phyloP scores from a whole-genome alignment of 2,888 invertebrate genomes.

The Polylopha cassiicola region DNA sequence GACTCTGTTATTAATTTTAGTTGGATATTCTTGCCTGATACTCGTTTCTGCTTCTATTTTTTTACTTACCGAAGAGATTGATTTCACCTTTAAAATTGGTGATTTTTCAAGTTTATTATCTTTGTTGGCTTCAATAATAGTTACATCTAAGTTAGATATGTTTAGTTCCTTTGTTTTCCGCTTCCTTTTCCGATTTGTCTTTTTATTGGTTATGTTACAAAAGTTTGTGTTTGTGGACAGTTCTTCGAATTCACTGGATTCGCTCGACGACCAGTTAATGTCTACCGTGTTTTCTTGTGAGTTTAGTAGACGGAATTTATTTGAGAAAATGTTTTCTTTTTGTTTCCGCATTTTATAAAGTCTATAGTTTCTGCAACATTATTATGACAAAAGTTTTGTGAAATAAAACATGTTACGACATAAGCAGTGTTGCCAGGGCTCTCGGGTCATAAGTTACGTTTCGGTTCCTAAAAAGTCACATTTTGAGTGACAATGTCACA shows the following conservation, averaged over 20 bases:
- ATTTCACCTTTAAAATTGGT: slow-evolving; percentile 32
- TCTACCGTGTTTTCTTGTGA: slow-evolving; percentile 56
- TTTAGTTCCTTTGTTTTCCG: slow-evolving; percentile 45
- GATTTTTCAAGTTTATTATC: slow-evolving; percentile 33
- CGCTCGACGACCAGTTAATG: slow-evolving; percentile 61
- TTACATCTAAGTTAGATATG: slow-evolving; percentile 50
- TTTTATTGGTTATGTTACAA: slow-evolving; percentile 27
- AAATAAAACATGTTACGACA: too few species aligned
- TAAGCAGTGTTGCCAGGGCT: too few species aligned
- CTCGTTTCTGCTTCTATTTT: neutral
- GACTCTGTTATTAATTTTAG: neutral
- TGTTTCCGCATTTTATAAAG: slow-evolving; percentile 41
- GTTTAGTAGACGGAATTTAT: slow-evolving; percentile 52
- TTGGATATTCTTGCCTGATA: neutral
- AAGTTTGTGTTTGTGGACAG: slow-evolving; percentile 28
- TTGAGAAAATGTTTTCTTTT: slow-evolving; percentile 45
- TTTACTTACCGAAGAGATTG: slow-evolving; percentile 2
- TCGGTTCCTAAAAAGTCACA: too few species aligned
- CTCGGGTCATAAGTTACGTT: too few species aligned
- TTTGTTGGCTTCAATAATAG: slow-evolving; percentile 35
- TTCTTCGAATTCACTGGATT: slow-evolving; percentile 58
- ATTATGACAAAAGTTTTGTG: slow-evolving; percentile 2
- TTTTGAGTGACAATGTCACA: too few species aligned
- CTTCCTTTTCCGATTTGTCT: slow-evolving; percentile 45
- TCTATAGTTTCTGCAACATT: slow-evolving; percentile 1